Evolutionary conservation across 2,797 vertebrate genomes (phyloP).

Genomic region (Xyrichtys novacula): DNA sequence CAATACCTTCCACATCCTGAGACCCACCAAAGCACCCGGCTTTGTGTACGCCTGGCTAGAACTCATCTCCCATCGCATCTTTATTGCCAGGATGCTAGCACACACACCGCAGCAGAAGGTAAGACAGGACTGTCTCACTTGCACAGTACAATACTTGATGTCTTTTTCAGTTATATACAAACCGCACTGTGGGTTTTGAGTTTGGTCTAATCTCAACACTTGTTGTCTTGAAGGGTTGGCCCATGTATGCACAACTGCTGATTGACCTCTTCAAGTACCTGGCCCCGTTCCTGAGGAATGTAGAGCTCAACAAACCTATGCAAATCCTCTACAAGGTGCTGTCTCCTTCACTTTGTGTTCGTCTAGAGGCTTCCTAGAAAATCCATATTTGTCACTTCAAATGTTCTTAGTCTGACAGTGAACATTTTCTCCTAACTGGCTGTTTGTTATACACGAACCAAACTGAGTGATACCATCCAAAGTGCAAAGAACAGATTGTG

Average conservation of each 20-base stretch:
- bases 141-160: not conserved
- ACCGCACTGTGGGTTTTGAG: not conserved
- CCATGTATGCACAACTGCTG: conserved; percentile 98
- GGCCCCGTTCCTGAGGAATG: conserved; percentile 98
- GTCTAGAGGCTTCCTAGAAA: no score
- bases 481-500: no score
- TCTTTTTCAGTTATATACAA: not conserved
- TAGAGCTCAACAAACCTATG: conserved; percentile 99
- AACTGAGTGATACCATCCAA: not conserved
- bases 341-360: not conserved
- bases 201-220: not conserved
- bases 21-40: conserved; percentile 98
- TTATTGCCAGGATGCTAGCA: conserved; percentile 99
- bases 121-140: not conserved
- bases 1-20: conserved; percentile 99
- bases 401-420: not conserved
- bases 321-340: conserved; percentile 99
- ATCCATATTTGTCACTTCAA: not conserved
- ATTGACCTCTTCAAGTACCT: conserved; percentile 99
- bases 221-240: conserved; percentile 90
- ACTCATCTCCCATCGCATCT: conserved; percentile 99
- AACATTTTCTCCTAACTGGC: not conserved
- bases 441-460: not conserved
- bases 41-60: conserved; percentile 99
- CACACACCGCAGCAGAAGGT: conserved; percentile 99